Evolutionary conservation across 2,888 invertebrate species (phyloP).

Genomic region (Standfussiana lucernea): DNA sequence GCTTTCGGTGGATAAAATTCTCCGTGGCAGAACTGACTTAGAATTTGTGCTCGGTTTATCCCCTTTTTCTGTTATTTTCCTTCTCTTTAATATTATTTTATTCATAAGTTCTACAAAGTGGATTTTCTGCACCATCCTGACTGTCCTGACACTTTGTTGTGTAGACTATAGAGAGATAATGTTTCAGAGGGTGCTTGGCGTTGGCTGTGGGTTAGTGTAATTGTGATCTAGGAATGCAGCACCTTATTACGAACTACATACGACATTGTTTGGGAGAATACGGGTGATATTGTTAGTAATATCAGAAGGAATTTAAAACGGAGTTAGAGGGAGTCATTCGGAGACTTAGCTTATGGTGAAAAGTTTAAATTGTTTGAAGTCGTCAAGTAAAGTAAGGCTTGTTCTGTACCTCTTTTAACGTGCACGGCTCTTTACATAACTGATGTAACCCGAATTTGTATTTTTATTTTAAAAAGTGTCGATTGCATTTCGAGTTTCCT

Average conservation of each 20-base stretch:
- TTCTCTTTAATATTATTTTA: background rate
- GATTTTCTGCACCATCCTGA: conserved; percentile 11
- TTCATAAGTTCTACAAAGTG: background rate
- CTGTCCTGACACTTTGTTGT: conserved; percentile 31
- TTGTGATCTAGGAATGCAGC: conserved; percentile 54
- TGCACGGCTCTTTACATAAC: background rate
- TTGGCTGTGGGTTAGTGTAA: conserved; percentile 27
- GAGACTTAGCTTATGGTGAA: background rate
- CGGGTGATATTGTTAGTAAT: conserved; percentile 11
- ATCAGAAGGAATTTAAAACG: conserved; percentile 10
- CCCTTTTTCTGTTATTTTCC: background rate
- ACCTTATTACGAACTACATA: conserved; percentile 37
- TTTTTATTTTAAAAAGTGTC: background rate
- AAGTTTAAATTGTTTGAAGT: conserved; percentile 5
- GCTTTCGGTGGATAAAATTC: background rate
- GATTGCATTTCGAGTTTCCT: no score
- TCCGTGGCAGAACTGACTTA: no score
- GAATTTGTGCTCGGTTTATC: background rate
- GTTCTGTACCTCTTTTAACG: background rate
- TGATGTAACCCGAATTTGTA: background rate
- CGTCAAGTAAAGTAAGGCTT: background rate
- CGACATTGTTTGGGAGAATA: conserved; percentile 22
- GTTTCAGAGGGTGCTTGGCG: conserved; percentile 40
- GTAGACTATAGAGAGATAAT: conserved; percentile 33
- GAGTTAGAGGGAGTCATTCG: background rate